These are phyloP conservation scores for Rhogogaster chlorosoma DNA, from an alignment of 2,888 invertebrate genomes.

Conservation along the genomic window DNA sequence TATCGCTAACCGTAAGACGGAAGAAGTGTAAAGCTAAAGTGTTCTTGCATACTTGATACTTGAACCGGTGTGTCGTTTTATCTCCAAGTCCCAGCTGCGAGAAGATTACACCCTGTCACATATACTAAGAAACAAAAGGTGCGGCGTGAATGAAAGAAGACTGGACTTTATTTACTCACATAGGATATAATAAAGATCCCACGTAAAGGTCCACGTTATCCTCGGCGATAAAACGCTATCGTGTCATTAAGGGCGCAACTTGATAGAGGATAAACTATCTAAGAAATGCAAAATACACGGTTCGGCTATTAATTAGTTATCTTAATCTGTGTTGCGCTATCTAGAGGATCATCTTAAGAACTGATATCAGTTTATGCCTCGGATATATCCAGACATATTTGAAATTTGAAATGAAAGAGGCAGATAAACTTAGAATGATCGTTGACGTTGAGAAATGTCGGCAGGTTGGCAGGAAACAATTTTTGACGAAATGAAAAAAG, in stretches of 20 bases:
- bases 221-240: conserved; percentile 37
- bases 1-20: conserved; percentile 4
- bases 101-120: conserved; percentile 28
- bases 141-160: conserved; percentile 41
- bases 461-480: neutral
- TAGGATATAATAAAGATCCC: conserved; percentile 46
- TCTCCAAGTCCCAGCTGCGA: conserved; percentile 34
- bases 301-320: conserved; percentile 48
- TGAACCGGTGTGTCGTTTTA: neutral
- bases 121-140: conserved; percentile 34
- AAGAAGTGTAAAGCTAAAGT: conserved; percentile 33
- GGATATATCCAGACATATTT: neutral
- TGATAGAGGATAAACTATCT: conserved; percentile 40
- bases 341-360: conserved; percentile 12
- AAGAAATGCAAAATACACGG: conserved; percentile 41
- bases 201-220: conserved; percentile 29
- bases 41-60: neutral
- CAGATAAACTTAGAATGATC: neutral
- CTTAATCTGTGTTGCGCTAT: conserved; percentile 18
- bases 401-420: neutral
- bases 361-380: neutral
- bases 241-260: conserved; percentile 29
- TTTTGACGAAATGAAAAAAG: neutral
- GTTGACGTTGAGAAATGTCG: neutral
- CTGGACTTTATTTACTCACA: conserved; percentile 42